Evolutionary conservation across 2,888 invertebrate genomes (phyloP), one percentile per base, ranked within the genome.

Genomic region (Microctonus hyperodae): DNA sequence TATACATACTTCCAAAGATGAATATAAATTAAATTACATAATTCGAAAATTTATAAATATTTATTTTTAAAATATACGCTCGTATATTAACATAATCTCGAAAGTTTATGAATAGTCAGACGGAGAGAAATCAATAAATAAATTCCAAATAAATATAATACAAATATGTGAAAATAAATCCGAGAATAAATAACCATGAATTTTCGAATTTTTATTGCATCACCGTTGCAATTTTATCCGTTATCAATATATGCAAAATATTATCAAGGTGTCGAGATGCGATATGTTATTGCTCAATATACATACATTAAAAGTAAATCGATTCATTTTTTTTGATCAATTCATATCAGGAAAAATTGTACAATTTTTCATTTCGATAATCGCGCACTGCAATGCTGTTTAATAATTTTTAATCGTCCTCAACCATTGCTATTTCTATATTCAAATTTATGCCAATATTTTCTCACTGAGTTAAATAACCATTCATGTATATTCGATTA

Each of bases 121-220:
- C 44, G 28, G 44, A 31, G 16, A 23, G 2, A 31, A 25, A 55
- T 33, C 55, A 28, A 55, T 50, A 16, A 16, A 50, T 50, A 50
- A 16, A 50, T 16, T 20, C 16, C n/a, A 5, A 55, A 23, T 28
- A 23, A 53, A n/a, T 28, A 16, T 5, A 31, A 33, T 55, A 33
- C 13, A 31, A 7, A 55, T 7, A 16, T 55, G 33, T 33, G 13
- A 10, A 31, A 28, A 31, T 5, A 55, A 28, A 31, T 16, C 20
- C n/a, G 16, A 44, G 16, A n/a, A 55, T 7, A 9, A 16, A 60
- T 44, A 23, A 44, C 48, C 31, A 48, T 48, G 20, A 44, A 40
- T 60, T 60, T 31, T 48, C 48, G 7, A 60, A 48, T 60, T 60
- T 60, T 60, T 60, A 60, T 60, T 48, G 31, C 28, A 28, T 44